A percentile compares a stretch with the other conserved stretches of the same genome.
These are phyloP conservation scores for Neodiprion lecontei DNA, from an alignment of 1,140 invertebrate species.

Conservation along the genomic window DNA sequence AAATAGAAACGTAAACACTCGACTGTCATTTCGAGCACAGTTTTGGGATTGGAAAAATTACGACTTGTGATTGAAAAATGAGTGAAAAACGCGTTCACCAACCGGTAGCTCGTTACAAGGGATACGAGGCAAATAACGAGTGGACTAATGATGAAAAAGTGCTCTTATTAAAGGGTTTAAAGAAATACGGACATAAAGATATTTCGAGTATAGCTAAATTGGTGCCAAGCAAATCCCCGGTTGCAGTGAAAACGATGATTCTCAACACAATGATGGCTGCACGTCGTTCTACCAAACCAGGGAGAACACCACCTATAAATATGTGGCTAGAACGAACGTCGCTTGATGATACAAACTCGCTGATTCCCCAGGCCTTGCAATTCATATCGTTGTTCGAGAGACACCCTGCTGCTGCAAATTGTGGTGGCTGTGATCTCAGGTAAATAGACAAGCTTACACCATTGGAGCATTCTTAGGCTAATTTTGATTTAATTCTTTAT, in stretches of 20 bases:
- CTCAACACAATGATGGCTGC: slow-evolving; percentile 23
- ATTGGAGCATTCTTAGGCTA: not conserved
- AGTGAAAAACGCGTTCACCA: not conserved
- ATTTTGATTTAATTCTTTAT: slow-evolving; percentile 12
- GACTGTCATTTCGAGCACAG: too few species aligned
- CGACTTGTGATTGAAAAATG: not conserved
- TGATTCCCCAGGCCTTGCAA: slow-evolving; percentile 35
- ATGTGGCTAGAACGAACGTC: slow-evolving; percentile 32
- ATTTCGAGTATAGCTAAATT: slow-evolving; percentile 23
- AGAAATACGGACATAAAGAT: slow-evolving; percentile 31
- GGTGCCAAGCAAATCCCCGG: slow-evolving; percentile 24
- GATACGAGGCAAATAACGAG: not conserved
- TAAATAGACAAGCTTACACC: slow-evolving; percentile 15
- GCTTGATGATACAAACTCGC: slow-evolving; percentile 6
- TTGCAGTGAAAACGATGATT: slow-evolving; percentile 20
- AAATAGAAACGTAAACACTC: too few species aligned
- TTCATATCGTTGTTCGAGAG: slow-evolving; percentile 39
- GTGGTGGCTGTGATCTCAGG: slow-evolving; percentile 35
- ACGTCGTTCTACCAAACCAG: not conserved
- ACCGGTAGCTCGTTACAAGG: not conserved
- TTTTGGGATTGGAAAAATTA: not conserved
- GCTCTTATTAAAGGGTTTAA: slow-evolving; percentile 31
- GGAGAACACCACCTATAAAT: slow-evolving; percentile 27
- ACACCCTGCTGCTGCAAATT: slow-evolving; percentile 28
- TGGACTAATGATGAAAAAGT: slow-evolving; percentile 33